These are phyloP conservation scores for Holacanthus passer DNA, from an alignment of 2,113 vertebrate genomes.

Conservation along the genomic window DNA sequence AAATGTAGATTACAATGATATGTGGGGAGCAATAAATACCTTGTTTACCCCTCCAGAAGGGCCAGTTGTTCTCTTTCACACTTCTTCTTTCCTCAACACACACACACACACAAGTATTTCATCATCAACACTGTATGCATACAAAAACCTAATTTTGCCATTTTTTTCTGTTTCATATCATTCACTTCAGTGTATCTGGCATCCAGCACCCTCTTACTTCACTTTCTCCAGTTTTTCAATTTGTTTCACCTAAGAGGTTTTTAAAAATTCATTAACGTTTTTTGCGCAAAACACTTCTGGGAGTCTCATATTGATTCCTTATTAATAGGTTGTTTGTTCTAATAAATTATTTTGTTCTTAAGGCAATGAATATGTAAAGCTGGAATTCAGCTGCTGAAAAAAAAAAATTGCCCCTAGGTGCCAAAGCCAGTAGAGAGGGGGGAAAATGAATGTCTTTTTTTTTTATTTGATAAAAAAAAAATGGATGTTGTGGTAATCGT, in stretches of 20 bases:
- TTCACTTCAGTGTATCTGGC: constrained; percentile 40
- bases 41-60: constrained; percentile 35
- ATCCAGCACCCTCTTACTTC: constrained; percentile 45
- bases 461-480: constrained; percentile 48
- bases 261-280: constrained; percentile 79
- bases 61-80: constrained; percentile 1
- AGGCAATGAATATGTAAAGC: constrained; percentile 73
- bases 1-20: constrained; percentile 72
- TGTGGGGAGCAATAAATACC: constrained; percentile 61
- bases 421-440: constrained; percentile 24
- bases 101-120: constrained; percentile 30
- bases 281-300: constrained; percentile 76
- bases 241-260: constrained; percentile 74
- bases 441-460: constrained; percentile 55
- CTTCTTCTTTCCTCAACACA: not conserved
- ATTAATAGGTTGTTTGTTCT: constrained; percentile 84
- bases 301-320: constrained; percentile 80
- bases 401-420: constrained; percentile 40
- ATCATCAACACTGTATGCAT: constrained; percentile 35
- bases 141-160: constrained; percentile 28
- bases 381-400: constrained; percentile 21
- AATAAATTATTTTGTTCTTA: constrained; percentile 77
- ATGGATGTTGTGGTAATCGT: constrained; percentile 36
- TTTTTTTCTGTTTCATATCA: constrained; percentile 14
- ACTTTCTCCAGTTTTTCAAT: constrained; percentile 71